Percentiles rank a stretch among this genome's conserved stretches.
Conservation (phyloP, 2,113 vertebrate genomes). For the Dipodomys stephensi region DNA sequence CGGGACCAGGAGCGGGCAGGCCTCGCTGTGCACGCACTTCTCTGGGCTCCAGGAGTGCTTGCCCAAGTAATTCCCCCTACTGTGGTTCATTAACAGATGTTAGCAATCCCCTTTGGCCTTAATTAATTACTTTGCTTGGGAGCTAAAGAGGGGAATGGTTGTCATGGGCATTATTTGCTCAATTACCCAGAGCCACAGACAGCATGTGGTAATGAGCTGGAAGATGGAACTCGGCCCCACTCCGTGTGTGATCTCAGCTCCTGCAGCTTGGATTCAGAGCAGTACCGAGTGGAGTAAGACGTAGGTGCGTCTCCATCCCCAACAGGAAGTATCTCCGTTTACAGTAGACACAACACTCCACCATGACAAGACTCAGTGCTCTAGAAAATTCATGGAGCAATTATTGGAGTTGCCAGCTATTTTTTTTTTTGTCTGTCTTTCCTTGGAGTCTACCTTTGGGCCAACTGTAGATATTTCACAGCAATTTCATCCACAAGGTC, state of each 20-base stretch:
- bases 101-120: constrained; percentile 85
- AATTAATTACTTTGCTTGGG: constrained; percentile 86
- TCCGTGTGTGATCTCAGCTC: neutral
- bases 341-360: neutral
- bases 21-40: constrained; percentile 30
- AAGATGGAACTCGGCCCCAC: constrained; percentile 67
- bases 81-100: constrained; percentile 83
- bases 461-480: constrained; percentile 4
- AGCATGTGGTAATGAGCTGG: constrained; percentile 78
- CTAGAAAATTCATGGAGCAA: constrained; percentile 11
- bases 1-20: constrained; percentile 30
- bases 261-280: neutral
- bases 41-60: constrained; percentile 61
- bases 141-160: constrained; percentile 74
- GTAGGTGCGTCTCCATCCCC: neutral
- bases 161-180: constrained; percentile 86
- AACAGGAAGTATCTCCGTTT: neutral
- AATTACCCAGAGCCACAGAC: constrained; percentile 85
- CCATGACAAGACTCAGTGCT: constrained; percentile 7
- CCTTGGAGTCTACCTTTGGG: neutral
- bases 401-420: constrained; percentile 3
- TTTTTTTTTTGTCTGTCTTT: neutral
- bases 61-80: constrained; percentile 80
- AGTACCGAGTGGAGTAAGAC: neutral
- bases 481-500: neutral